Evolutionary conservation across 2,113 vertebrate genomes (phyloP).

Genomic region (Oreotrochilus melanogaster): DNA sequence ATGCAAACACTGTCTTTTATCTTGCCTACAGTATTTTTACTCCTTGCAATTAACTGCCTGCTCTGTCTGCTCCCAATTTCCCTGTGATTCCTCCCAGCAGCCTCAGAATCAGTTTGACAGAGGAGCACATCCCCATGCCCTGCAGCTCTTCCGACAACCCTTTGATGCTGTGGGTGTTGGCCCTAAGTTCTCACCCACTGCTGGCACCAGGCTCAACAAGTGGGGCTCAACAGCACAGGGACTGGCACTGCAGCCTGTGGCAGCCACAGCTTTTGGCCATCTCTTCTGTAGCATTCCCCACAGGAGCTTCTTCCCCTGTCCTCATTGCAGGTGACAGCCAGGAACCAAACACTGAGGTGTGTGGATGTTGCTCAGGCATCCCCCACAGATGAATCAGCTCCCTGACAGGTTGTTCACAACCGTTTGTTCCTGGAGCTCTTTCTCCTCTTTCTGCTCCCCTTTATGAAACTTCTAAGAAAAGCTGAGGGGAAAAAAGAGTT

Average conservation of each 20-base stretch:
- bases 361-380: neutral
- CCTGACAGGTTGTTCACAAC: accelerated
- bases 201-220: neutral
- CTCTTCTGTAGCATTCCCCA: neutral
- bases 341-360: neutral
- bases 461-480: neutral
- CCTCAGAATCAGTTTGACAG: neutral
- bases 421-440: neutral
- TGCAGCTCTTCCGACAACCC: neutral
- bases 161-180: neutral
- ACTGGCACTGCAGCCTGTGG: accelerated
- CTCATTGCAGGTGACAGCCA: neutral
- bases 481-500: neutral
- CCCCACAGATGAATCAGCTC: neutral
- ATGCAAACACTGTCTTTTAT: slow-evolving; percentile 59
- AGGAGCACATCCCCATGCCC: neutral
- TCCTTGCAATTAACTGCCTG: slow-evolving; percentile 50
- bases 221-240: accelerated
- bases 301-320: neutral
- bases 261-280: neutral
- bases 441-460: neutral
- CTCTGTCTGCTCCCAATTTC: slow-evolving; percentile 37
- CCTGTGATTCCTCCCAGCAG: neutral
- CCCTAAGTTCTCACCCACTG: neutral
- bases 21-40: slow-evolving; percentile 17